Base-by-base conservation (phyloP, 2,113 vertebrate species). In the Isurus oxyrinchus region DNA sequence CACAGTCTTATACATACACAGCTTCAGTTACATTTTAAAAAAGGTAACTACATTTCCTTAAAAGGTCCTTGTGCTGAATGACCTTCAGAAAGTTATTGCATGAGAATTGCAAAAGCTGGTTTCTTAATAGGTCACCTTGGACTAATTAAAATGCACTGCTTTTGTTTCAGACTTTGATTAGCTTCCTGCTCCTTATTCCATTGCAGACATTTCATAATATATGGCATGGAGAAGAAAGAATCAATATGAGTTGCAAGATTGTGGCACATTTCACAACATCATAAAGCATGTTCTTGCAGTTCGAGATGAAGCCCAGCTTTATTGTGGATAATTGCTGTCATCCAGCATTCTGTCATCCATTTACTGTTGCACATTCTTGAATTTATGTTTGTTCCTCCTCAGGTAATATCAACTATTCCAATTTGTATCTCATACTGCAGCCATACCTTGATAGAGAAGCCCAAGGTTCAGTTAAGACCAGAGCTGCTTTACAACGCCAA, bases 141-240 rank as follows among this genome's bases (percentile, higher is more conserved):
- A 91, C 53, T 91, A 31, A 91, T 91, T 91, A 91, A 91, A 91
- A 91, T 91, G 11, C 88, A 59, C 55, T 91, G 53, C 87, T 35
- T 59, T 59, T 61, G 11, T 5, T 55, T 59, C 88, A 35, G 55
- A 31, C 27, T n/a, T 59, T 91, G 88, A 61, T 91, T 91, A n/a
- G 27, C 35, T 19, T 91, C 55, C 13, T 59, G 88, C 55, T 59
- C 27, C 55, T 14, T 59, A 35, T 35, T 91, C 31, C 27, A 59
- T 13, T 19, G 0, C 55, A 91, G 55, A 19, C 11, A 91, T 55
- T 88, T 49, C 25, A 57, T 25, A 59, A 35, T 31, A 31, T 31
- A 91, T 6, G 31, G 27, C 88, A 59, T 61, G 53, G 55, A 35
- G 55, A 59, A 35, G 23, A 25, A 87, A 86, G 13, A 13, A 35